A percentile compares a stretch with the other conserved stretches of the same genome.
Evolutionary conservation across 2,888 invertebrate species (phyloP).

Genomic region (Caenorhabditis becei): DNA sequence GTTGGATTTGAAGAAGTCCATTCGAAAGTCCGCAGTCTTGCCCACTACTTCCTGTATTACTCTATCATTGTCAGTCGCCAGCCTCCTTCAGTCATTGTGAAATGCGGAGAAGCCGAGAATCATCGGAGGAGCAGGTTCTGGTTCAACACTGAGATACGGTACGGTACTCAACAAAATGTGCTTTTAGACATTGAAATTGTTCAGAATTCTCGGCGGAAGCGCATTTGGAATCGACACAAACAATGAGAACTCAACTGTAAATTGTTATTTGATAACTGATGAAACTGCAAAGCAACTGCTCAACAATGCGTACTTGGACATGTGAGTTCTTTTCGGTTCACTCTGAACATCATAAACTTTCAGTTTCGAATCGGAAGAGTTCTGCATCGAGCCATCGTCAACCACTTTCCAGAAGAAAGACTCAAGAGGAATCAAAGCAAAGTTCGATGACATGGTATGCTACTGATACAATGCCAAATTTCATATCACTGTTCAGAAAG

Average conservation of each 20-base stretch:
- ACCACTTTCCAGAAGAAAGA: slow-evolving; percentile 74
- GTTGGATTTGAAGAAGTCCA: slow-evolving; percentile 77
- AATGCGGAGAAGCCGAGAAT: slow-evolving; percentile 81
- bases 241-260: slow-evolving; percentile 73
- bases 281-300: slow-evolving; percentile 80
- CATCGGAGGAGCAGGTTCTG: slow-evolving; percentile 80
- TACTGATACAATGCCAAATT: not conserved
- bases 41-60: slow-evolving; percentile 81
- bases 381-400: slow-evolving; percentile 77
- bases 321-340: slow-evolving; percentile 62
- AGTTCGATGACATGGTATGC: slow-evolving; percentile 81
- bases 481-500: slow-evolving; percentile 50
- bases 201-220: slow-evolving; percentile 78
- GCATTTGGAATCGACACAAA: slow-evolving; percentile 78
- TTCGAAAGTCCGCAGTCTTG: slow-evolving; percentile 73
- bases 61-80: slow-evolving; percentile 80
- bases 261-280: slow-evolving; percentile 80
- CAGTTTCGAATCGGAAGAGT: slow-evolving; percentile 79
- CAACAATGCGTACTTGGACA: slow-evolving; percentile 79
- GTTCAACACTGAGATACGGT: slow-evolving; percentile 81
- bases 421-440: slow-evolving; percentile 73
- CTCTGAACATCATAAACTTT: slow-evolving; percentile 23
- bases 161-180: not conserved
- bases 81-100: slow-evolving; percentile 81
- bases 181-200: too few relatives aligned